Conservation (phyloP, 1,140 invertebrate species). For the Muscidifurax raptorellus region DNA sequence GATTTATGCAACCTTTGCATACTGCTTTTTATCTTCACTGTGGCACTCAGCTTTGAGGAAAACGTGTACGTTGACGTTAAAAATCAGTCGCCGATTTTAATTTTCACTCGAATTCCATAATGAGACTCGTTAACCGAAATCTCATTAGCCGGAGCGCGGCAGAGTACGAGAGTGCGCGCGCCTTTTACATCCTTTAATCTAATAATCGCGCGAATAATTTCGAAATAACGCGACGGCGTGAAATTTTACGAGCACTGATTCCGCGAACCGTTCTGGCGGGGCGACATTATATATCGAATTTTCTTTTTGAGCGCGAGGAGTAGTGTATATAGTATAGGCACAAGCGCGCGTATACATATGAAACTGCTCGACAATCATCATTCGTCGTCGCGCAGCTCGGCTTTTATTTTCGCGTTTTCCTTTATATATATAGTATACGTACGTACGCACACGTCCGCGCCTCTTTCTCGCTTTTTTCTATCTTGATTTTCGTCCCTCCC, state of each 20-base stretch:
- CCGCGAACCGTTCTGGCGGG: background rate
- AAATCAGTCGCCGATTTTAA: background rate
- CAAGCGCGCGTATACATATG: background rate
- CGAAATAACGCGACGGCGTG: background rate
- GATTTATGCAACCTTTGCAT: too few relatives aligned
- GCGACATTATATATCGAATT: slow-evolving; percentile 25
- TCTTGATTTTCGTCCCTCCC: slow-evolving; percentile 21
- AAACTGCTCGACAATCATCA: slow-evolving; percentile 32
- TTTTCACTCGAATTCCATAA: slow-evolving; percentile 11
- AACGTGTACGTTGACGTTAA: background rate
- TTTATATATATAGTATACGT: background rate
- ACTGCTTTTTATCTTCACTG: too few relatives aligned
- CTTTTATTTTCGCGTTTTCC: slow-evolving; percentile 5
- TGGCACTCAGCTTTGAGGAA: too few relatives aligned
- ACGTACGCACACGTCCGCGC: background rate
- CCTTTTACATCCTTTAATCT: slow-evolving; percentile 15
- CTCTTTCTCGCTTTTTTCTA: background rate
- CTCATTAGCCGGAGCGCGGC: background rate
- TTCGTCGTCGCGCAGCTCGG: background rate
- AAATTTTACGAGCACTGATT: slow-evolving; percentile 16
- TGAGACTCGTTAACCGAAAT: background rate
- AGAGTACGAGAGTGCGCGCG: background rate
- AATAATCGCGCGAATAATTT: slow-evolving; percentile 35
- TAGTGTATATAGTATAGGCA: background rate
- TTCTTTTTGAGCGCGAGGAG: slow-evolving; percentile 21